Conservation (phyloP, 2,113 vertebrate genomes). For the Scomber colias region DNA sequence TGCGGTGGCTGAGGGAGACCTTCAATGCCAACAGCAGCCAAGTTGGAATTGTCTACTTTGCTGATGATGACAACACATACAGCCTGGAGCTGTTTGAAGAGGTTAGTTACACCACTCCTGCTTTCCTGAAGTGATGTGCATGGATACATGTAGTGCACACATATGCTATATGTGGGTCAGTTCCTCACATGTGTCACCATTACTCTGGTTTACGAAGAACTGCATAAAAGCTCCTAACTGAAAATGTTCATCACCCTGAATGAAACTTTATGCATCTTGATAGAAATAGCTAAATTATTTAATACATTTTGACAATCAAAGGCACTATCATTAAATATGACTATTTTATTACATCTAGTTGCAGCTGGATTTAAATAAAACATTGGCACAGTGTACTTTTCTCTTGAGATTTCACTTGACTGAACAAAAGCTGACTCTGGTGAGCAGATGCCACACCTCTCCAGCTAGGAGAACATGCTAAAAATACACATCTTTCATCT, state of each 20-base stretch:
- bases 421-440: no score
- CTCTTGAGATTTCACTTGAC: neutral
- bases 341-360: neutral
- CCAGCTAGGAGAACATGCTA: no score
- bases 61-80: slow-evolving; percentile 98
- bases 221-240: no score
- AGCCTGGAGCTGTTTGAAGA: slow-evolving; percentile 99
- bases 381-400: neutral
- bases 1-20: slow-evolving; percentile 96
- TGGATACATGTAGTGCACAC: no score
- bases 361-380: neutral
- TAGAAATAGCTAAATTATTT: no score
- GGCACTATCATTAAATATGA: neutral
- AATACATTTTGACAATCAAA: neutral
- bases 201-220: no score
- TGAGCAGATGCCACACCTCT: no score
- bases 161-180: no score
- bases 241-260: no score
- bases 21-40: slow-evolving; percentile 94
- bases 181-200: no score
- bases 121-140: neutral
- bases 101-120: slow-evolving; percentile 81
- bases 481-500: neutral
- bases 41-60: slow-evolving; percentile 95
- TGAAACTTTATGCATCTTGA: no score